Evolutionary conservation across 2,888 invertebrate genomes (phyloP).

Genomic region (Dynastes hyllus): DNA sequence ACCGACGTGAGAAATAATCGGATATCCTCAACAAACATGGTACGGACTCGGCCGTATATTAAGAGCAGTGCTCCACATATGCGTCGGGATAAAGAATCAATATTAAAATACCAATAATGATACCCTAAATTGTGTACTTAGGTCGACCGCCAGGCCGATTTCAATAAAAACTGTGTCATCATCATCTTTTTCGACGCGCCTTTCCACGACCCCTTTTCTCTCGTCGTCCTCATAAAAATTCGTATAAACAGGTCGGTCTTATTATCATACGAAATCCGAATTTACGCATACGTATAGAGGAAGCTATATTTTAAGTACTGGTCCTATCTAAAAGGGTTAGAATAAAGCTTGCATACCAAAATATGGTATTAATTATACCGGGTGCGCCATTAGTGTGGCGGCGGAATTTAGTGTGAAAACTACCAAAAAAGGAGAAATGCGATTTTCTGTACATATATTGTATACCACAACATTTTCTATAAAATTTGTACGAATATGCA

Average conservation of each 20-base stretch:
- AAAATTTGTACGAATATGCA: too few species aligned
- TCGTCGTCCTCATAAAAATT: constrained; percentile 15
- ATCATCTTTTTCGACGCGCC: constrained; percentile 29
- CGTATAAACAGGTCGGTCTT: constrained; percentile 34
- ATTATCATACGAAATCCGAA: constrained; percentile 39
- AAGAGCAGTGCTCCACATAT: background rate
- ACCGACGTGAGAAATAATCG: constrained; percentile 38
- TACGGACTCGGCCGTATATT: background rate
- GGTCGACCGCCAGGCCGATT: constrained; percentile 41
- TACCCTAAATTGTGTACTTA: constrained; percentile 49
- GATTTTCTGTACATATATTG: too few species aligned
- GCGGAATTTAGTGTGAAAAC: too few species aligned
- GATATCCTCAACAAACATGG: constrained; percentile 37
- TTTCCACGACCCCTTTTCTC: constrained; percentile 23
- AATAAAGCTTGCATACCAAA: too few species aligned
- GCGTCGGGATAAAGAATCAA: constrained; percentile 28
- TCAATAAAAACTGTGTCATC: constrained; percentile 47
- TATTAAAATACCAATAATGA: constrained; percentile 48
- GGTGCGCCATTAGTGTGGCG: too few species aligned
- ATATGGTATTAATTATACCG: too few species aligned
- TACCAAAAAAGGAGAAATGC: too few species aligned
- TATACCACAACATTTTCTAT: too few species aligned
- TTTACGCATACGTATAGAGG: background rate
- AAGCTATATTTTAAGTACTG: constrained; percentile 1
- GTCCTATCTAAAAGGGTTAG: too few species aligned